Percentiles rank a stretch among this genome's conserved stretches.
Conservation (phyloP, 2,888 invertebrate species). For the Arenicola marina region DNA sequence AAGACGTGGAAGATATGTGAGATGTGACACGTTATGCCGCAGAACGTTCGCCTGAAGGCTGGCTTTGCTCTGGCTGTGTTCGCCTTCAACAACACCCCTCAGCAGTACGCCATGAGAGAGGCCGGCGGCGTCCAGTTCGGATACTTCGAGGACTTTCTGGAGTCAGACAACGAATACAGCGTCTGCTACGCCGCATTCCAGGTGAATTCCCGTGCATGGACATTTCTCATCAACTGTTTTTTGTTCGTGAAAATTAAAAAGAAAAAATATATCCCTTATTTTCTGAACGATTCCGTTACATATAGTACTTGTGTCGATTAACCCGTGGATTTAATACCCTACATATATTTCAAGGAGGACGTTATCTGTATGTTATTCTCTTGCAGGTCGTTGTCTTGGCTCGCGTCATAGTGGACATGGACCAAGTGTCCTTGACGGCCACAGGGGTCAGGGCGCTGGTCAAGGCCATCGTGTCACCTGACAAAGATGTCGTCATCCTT, state of each 20-base stretch:
- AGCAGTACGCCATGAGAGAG: slow-evolving; percentile 57
- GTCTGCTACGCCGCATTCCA: slow-evolving; percentile 58
- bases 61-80: slow-evolving; percentile 59
- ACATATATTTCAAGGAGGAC: too few relatives aligned
- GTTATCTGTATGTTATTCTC: too few relatives aligned
- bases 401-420: slow-evolving; percentile 54
- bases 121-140: slow-evolving; percentile 57
- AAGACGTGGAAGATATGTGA: too few relatives aligned
- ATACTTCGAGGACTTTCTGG: slow-evolving; percentile 53
- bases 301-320: too few relatives aligned
- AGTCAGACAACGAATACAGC: slow-evolving; percentile 48
- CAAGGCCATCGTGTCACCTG: slow-evolving; percentile 44
- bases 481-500: slow-evolving; percentile 55
- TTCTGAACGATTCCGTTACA: too few relatives aligned
- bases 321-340: too few relatives aligned
- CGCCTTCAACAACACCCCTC: slow-evolving; percentile 60
- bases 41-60: slow-evolving; percentile 51
- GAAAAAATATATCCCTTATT: too few relatives aligned
- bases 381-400: slow-evolving; percentile 56
- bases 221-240: too few relatives aligned
- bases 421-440: slow-evolving; percentile 58
- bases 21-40: neutral
- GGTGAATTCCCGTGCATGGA: too few relatives aligned
- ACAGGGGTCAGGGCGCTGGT: slow-evolving; percentile 54
- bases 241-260: too few relatives aligned